phyloP scores from a whole-genome alignment of 1,140 invertebrate genomes.

The Gonatopus flavifemur region DNA sequence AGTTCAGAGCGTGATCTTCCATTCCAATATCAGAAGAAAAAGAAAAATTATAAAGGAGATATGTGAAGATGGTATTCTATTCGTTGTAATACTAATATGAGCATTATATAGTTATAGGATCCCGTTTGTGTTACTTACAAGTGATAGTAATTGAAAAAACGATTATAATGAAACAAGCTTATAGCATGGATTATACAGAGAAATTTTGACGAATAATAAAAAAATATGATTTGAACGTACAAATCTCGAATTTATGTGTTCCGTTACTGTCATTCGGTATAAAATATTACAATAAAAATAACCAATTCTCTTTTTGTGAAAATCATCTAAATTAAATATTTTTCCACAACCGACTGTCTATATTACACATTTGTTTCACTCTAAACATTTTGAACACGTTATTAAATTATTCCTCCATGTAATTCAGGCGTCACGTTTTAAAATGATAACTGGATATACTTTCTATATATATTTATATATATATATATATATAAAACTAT shows the following conservation, averaged over 20 bases:
- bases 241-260: too few relatives aligned
- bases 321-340: too few relatives aligned
- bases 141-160: constrained; percentile 46
- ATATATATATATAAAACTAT: constrained; percentile 38
- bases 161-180: constrained; percentile 44
- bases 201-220: too few relatives aligned
- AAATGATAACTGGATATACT: constrained; percentile 45
- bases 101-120: constrained; percentile 53
- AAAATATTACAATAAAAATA: too few relatives aligned
- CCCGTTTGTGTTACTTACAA: constrained; percentile 43
- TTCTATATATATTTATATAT: constrained; percentile 26
- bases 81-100: constrained; percentile 57
- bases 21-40: constrained; percentile 14
- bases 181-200: constrained; percentile 39
- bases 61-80: constrained; percentile 46
- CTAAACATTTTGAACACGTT: too few relatives aligned
- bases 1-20: constrained; percentile 10
- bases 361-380: too few relatives aligned
- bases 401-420: constrained; percentile 17
- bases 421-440: constrained; percentile 26
- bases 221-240: too few relatives aligned
- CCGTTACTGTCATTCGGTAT: too few relatives aligned
- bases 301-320: too few relatives aligned
- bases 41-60: constrained; percentile 18
- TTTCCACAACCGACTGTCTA: too few relatives aligned